These are phyloP conservation scores for Champsocephalus esox DNA, from an alignment of 2,797 vertebrate genomes.

Conservation along the genomic window DNA sequence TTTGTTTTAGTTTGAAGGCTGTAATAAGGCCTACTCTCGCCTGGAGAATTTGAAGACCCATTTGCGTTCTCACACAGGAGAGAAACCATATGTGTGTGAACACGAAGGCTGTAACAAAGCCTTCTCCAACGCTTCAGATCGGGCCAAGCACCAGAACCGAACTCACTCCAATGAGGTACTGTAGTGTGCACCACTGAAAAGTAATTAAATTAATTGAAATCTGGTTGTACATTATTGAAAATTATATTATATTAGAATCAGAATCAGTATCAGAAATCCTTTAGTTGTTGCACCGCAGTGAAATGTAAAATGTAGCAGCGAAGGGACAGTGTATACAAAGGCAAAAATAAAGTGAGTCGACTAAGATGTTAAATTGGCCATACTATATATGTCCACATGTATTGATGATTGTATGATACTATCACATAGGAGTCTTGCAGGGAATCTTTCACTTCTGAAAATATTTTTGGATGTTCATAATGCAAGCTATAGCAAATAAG, in stretches of 20 bases:
- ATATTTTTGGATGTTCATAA: not conserved
- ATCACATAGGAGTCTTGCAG: not conserved
- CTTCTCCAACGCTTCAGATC: conserved; percentile 97
- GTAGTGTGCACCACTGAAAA: not conserved
- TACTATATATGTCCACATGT: not conserved
- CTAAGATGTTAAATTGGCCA: too few species aligned
- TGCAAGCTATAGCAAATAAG: not conserved
- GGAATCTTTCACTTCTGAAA: not conserved
- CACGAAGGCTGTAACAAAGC: conserved; percentile 98
- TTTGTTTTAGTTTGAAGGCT: conserved; percentile 93
- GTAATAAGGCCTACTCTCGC: conserved; percentile 97
- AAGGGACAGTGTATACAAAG: too few species aligned
- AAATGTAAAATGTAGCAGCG: too few species aligned
- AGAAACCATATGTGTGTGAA: conserved; percentile 98
- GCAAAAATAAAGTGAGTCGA: too few species aligned
- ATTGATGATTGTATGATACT: too few species aligned
- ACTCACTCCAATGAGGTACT: conserved; percentile 93
- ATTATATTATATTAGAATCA: not conserved
- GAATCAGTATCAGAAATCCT: too few species aligned
- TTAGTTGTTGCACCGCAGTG: too few species aligned
- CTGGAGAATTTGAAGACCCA: conserved; percentile 99
- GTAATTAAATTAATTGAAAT: not conserved
- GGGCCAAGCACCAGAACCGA: conserved; percentile 98
- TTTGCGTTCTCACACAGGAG: conserved; percentile 95
- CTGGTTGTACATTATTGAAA: not conserved